A percentile compares a stretch with the other conserved stretches of the same genome.
Evolutionary conservation across 2,797 vertebrate species (phyloP).

Genomic region (Harpagifer antarcticus): DNA sequence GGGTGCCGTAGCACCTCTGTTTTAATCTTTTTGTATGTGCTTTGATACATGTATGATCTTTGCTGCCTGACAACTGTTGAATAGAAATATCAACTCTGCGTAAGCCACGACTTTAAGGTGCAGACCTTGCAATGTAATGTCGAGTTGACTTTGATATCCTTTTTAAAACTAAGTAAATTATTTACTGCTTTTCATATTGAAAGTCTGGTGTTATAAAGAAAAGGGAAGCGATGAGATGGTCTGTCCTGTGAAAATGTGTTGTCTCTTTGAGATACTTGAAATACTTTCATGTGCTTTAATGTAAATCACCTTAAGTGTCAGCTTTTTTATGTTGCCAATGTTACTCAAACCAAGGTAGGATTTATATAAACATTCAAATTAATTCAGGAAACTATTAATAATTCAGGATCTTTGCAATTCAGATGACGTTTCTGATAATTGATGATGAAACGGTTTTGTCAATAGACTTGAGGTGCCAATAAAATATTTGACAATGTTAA

Average conservation of each 20-base stretch:
- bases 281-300: conserved; percentile 34
- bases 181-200: conserved; percentile 62
- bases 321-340: conserved; percentile 6
- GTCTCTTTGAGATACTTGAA: conserved; percentile 49
- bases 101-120: conserved; percentile 20
- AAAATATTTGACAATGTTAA: conserved; percentile 26
- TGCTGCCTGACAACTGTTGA: conserved; percentile 46
- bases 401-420: conserved; percentile 8
- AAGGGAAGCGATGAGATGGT: conserved; percentile 14
- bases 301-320: conserved; percentile 6
- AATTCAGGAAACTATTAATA: conserved; percentile 16
- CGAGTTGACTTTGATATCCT: conserved; percentile 40
- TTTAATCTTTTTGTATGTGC: conserved; percentile 41
- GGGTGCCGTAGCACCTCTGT: conserved; percentile 1
- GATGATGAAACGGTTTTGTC: not conserved
- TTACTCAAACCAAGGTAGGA: not conserved
- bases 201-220: conserved; percentile 58
- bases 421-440: not conserved
- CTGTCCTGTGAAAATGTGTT: conserved; percentile 23
- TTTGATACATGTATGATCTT: conserved; percentile 46
- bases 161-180: conserved; percentile 47
- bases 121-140: conserved; percentile 7
- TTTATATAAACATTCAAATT: not conserved
- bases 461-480: conserved; percentile 11
- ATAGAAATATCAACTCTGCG: conserved; percentile 26